Conservation (phyloP, 2,888 invertebrate genomes). For the Ramazzottius varieornatus region DNA sequence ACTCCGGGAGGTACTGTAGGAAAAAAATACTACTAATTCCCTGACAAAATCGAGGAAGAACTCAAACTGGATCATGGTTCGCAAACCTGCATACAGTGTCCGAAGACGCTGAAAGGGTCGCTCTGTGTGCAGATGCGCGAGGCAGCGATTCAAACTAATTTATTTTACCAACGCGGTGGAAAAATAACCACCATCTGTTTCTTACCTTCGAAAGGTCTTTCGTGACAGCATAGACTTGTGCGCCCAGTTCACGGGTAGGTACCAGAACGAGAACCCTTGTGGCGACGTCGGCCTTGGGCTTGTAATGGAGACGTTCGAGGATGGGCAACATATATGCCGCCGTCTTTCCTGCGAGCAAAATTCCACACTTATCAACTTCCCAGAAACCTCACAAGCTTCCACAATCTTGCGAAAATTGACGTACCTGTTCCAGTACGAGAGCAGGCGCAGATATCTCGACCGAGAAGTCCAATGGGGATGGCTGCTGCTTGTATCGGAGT, state of each 20-base stretch:
- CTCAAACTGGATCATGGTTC: neutral
- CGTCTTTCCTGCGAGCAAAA: constrained; percentile 53
- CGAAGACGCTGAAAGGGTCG: too few relatives aligned
- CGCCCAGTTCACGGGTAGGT: constrained; percentile 86
- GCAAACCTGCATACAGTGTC: too few relatives aligned
- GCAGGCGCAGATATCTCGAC: constrained; percentile 87
- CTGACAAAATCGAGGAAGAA: neutral
- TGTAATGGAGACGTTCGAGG: constrained; percentile 64
- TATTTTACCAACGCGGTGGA: neutral
- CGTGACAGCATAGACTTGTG: constrained; percentile 83
- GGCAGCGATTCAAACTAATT: constrained; percentile 13
- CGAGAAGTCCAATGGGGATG: constrained; percentile 68
- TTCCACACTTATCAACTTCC: too few relatives aligned
- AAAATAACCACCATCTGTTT: too few relatives aligned
- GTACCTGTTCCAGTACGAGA: constrained; percentile 62
- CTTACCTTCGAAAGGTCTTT: constrained; percentile 36
- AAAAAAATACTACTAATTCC: constrained; percentile 5
- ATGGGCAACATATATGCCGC: constrained; percentile 96
- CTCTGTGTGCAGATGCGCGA: constrained; percentile 14
- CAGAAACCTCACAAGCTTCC: too few relatives aligned
- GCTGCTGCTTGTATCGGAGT: constrained; percentile 89
- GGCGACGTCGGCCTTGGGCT: constrained; percentile 37
- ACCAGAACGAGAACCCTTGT: constrained; percentile 72
- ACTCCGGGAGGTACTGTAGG: neutral
- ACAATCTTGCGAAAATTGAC: neutral